These are phyloP conservation scores for Beroe ovata DNA, from an alignment of 37 sponge, comb jelly and placozoan species.

Conservation along the genomic window DNA sequence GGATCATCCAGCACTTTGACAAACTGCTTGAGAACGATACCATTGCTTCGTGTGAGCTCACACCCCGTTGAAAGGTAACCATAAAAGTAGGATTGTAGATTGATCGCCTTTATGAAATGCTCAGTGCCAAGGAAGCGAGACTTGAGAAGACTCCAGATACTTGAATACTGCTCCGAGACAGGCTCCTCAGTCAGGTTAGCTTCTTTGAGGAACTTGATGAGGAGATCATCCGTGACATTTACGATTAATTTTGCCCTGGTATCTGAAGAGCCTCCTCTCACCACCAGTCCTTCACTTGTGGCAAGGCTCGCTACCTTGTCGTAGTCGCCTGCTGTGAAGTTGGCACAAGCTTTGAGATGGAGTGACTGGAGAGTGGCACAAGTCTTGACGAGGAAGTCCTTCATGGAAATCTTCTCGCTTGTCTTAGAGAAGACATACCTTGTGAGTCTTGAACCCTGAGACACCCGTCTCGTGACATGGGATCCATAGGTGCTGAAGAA, in stretches of 20 bases:
- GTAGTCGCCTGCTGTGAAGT: conserved; percentile 54
- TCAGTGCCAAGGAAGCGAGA: conserved; percentile 36
- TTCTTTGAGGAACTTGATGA: conserved; percentile 46
- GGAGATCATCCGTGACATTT: conserved; percentile 39
- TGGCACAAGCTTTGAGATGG: not conserved
- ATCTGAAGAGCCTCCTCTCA: conserved; percentile 19
- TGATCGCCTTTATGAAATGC: conserved; percentile 62
- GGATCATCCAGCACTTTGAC: conserved; percentile 23
- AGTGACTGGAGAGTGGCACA: not conserved
- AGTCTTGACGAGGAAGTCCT: conserved; percentile 9
- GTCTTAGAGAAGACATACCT: conserved; percentile 57
- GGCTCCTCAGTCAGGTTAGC: conserved; percentile 61
- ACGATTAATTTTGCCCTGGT: conserved; percentile 12
- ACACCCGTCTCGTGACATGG: not conserved
- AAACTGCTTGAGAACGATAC: not conserved
- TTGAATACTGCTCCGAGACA: conserved; percentile 42
- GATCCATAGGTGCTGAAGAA: conserved; percentile 25
- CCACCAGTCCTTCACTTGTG: conserved; percentile 52
- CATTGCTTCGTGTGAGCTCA: not conserved
- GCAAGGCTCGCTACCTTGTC: conserved; percentile 25
- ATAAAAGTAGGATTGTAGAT: conserved; percentile 64
- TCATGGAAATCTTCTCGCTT: conserved; percentile 4
- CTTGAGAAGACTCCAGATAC: conserved; percentile 60
- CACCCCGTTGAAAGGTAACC: conserved; percentile 62
- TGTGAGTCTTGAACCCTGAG: conserved; percentile 22